A percentile compares a stretch with the other conserved stretches of the same genome.
Conservation (phyloP, 2,113 vertebrate species). For the Prunella fulvescens region DNA sequence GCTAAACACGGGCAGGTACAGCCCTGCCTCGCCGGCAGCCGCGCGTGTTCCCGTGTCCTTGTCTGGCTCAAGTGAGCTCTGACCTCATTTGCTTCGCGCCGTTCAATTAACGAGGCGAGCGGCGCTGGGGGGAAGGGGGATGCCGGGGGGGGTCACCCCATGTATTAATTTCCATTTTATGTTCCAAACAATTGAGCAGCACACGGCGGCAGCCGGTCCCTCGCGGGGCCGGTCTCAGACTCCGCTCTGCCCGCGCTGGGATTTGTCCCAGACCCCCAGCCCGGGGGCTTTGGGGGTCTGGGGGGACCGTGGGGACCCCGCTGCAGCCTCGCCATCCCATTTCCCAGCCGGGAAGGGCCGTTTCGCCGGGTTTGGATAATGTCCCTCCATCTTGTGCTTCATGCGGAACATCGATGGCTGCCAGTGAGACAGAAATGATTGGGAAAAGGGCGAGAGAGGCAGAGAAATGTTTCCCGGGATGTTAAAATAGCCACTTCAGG, state of each 20-base stretch:
- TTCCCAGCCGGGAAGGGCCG: fast-evolving
- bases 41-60: constrained; percentile 45
- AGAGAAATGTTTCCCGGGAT: not conserved
- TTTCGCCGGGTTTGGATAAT: fast-evolving
- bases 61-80: constrained; percentile 59
- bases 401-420: not conserved
- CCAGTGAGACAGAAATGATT: not conserved
- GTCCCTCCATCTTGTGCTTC: not conserved
- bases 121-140: not conserved
- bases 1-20: constrained; percentile 32
- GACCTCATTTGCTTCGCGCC: constrained; percentile 60
- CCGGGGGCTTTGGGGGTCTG: fast-evolving
- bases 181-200: constrained; percentile 26
- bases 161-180: constrained; percentile 41
- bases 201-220: not conserved
- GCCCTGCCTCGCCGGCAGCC: constrained; percentile 7
- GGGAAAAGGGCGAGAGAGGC: not conserved
- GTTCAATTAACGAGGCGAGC: constrained; percentile 49
- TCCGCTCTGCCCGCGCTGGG: not conserved
- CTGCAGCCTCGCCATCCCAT: fast-evolving
- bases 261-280: not conserved
- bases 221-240: not conserved
- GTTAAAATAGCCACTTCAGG: constrained; percentile 7
- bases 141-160: not conserved
- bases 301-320: fast-evolving